These are phyloP conservation scores for Chelmon rostratus DNA, from an alignment of 2,797 vertebrate species.

Conservation along the genomic window DNA sequence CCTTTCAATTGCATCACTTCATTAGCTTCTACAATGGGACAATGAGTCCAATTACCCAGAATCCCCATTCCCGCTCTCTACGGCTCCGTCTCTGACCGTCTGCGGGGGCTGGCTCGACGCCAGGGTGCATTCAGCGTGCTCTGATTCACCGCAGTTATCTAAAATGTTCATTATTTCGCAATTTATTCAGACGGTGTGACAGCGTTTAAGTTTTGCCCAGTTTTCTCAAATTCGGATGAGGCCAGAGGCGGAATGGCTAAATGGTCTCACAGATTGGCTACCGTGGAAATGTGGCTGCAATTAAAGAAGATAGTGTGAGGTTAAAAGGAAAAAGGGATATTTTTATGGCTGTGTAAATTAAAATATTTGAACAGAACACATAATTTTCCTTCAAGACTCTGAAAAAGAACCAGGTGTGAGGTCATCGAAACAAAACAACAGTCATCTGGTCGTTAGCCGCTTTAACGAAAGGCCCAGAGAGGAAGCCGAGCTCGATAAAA, in stretches of 20 bases:
- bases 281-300: slow-evolving; percentile 43
- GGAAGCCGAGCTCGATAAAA: slow-evolving; percentile 64
- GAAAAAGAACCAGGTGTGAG: neutral
- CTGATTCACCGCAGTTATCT: slow-evolving; percentile 72
- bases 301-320: slow-evolving; percentile 31
- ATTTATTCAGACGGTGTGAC: slow-evolving; percentile 69
- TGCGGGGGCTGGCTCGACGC: slow-evolving; percentile 65
- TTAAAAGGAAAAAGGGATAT: slow-evolving; percentile 1
- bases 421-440: neutral
- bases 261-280: slow-evolving; percentile 8
- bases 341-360: slow-evolving; percentile 10
- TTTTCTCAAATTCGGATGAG: slow-evolving; percentile 50
- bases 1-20: slow-evolving; percentile 71
- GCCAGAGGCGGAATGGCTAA: slow-evolving; percentile 40
- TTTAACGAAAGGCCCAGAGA: slow-evolving; percentile 48
- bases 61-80: slow-evolving; percentile 56
- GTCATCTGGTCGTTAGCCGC: slow-evolving; percentile 23
- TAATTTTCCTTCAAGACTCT: neutral
- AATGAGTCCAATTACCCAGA: slow-evolving; percentile 78
- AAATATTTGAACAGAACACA: slow-evolving; percentile 14
- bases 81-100: slow-evolving; percentile 63
- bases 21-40: slow-evolving; percentile 74
- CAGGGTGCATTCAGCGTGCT: slow-evolving; percentile 68
- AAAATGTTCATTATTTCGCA: slow-evolving; percentile 76
- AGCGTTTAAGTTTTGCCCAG: slow-evolving; percentile 60